Conservation (phyloP, 2,888 invertebrate species). For the Andrena chrysosceles region DNA sequence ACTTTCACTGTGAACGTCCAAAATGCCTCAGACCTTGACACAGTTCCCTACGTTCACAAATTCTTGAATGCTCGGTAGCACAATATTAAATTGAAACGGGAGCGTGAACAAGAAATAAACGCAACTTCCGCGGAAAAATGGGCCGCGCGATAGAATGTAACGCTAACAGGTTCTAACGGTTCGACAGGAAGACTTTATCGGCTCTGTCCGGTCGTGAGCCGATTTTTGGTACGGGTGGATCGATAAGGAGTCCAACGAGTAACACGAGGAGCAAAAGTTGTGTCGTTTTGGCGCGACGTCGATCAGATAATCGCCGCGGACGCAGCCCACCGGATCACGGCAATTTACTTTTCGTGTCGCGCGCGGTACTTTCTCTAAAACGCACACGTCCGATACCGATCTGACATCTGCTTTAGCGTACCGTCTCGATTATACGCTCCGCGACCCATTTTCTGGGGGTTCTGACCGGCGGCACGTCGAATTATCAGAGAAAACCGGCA, state of each 20-base stretch:
- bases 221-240: background rate
- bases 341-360: conserved; percentile 72
- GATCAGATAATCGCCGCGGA: conserved; percentile 51
- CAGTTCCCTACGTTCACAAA: conserved; percentile 3
- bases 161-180: background rate
- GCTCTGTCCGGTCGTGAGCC: background rate
- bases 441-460: conserved; percentile 60
- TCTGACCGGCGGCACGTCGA: conserved; percentile 34
- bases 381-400: conserved; percentile 47
- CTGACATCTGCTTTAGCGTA: conserved; percentile 30
- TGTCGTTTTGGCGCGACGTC: conserved; percentile 20
- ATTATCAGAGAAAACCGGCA: conserved; percentile 32
- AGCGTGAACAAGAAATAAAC: background rate
- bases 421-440: conserved; percentile 48
- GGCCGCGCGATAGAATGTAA: background rate
- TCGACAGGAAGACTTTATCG: conserved; percentile 7
- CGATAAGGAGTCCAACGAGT: background rate
- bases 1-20: conserved; percentile 25
- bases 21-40: conserved; percentile 11
- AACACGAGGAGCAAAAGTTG: conserved; percentile 5
- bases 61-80: background rate
- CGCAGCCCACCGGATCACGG: conserved; percentile 59
- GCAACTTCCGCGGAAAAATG: background rate
- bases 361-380: conserved; percentile 67
- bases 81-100: background rate